phyloP scores from a whole-genome alignment of 1,140 invertebrate species.

The Periplaneta americana region DNA sequence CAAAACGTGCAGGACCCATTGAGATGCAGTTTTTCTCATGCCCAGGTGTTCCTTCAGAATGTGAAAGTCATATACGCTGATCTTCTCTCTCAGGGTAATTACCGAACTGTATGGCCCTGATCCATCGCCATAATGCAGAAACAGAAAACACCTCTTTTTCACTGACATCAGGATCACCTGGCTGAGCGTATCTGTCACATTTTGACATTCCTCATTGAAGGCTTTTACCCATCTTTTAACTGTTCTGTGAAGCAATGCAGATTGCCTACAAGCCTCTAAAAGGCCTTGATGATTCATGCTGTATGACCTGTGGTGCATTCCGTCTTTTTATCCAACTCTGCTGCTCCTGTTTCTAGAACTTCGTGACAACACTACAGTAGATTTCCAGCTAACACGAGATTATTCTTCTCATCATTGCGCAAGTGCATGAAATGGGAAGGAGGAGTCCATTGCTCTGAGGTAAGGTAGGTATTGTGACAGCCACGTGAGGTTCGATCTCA shows the following conservation, averaged over 20 bases:
- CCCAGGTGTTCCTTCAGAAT: constrained; percentile 5
- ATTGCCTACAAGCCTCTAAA: not conserved
- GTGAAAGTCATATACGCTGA: constrained; percentile 4
- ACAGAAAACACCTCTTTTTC: not conserved
- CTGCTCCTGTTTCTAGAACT: not conserved
- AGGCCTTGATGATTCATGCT: not conserved
- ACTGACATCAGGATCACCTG: not conserved
- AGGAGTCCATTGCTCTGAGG: not conserved
- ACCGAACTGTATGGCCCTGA: not conserved
- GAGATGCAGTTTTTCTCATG: constrained; percentile 2
- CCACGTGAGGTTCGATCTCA: no score
- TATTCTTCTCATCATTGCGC: not conserved
- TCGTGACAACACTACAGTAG: not conserved
- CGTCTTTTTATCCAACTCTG: not conserved
- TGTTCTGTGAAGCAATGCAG: not conserved
- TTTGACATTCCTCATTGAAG: not conserved
- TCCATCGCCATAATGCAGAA: not conserved
- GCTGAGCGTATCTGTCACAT: not conserved
- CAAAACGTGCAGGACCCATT: not conserved
- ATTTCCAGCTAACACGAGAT: not conserved
- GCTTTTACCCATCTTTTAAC: not conserved
- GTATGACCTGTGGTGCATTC: not conserved
- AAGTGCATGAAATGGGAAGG: not conserved
- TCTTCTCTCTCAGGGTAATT: not conserved
- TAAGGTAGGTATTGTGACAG: constrained; percentile 6